phyloP scores from a whole-genome alignment of 2,888 invertebrate genomes.

The Amphipoea lucens region DNA sequence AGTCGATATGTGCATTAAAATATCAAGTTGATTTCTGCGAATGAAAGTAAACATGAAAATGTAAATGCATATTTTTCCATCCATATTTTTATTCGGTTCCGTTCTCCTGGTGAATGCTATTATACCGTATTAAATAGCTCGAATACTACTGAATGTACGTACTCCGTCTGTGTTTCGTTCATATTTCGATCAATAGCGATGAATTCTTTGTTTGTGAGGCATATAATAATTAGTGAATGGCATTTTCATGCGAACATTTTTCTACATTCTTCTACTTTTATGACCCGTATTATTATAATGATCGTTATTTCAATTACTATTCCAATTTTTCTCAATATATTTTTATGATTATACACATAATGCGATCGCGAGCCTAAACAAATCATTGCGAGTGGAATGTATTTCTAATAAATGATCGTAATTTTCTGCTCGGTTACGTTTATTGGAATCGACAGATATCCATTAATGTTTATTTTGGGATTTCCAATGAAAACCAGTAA shows the following conservation, averaged over 20 bases:
- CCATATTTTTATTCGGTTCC: conserved; percentile 32
- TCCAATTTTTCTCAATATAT: conserved; percentile 2
- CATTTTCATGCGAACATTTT: conserved; percentile 28
- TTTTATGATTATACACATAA: conserved; percentile 15
- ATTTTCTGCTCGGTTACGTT: conserved; percentile 48
- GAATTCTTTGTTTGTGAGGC: conserved; percentile 48
- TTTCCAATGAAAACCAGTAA: conserved; percentile 31
- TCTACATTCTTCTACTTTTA: background rate
- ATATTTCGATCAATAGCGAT: conserved; percentile 45
- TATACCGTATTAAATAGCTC: conserved; percentile 25
- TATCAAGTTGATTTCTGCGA: conserved; percentile 17
- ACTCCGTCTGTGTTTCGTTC: conserved; percentile 12
- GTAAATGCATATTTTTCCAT: conserved; percentile 28
- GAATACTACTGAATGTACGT: conserved; percentile 17
- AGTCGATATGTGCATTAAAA: conserved; percentile 25
- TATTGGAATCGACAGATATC: conserved; percentile 45
- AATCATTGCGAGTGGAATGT: conserved; percentile 35
- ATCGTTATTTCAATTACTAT: conserved; percentile 6
- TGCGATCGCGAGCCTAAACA: conserved; percentile 29
- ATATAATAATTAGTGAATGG: conserved; percentile 47
- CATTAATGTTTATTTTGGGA: conserved; percentile 42
- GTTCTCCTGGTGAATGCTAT: conserved; percentile 21
- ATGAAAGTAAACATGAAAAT: conserved; percentile 27
- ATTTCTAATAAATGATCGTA: conserved; percentile 46
- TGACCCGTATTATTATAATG: background rate